Evolutionary conservation across 2,888 invertebrate genomes (phyloP).

Genomic region (Lucinisca nassula): DNA sequence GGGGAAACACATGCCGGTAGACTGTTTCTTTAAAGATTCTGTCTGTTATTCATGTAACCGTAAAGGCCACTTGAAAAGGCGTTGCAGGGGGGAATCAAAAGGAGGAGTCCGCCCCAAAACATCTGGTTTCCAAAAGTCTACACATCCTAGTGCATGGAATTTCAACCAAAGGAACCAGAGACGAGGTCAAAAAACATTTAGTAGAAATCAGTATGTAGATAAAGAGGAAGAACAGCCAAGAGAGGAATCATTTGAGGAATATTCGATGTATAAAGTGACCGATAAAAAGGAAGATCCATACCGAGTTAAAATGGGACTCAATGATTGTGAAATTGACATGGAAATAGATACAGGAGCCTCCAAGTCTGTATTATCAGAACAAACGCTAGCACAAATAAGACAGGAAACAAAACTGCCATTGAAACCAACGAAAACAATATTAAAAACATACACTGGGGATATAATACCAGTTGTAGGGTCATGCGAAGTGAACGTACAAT

Average conservation of each 20-base stretch:
- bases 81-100: too few species aligned
- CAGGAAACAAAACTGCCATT: background rate
- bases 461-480: conserved; percentile 9
- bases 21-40: background rate
- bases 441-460: conserved; percentile 25
- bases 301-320: background rate
- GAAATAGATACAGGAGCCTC: conserved; percentile 20
- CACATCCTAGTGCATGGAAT: too few species aligned
- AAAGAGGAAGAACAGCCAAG: background rate
- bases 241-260: background rate
- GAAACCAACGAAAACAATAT: background rate
- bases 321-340: background rate
- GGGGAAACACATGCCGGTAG: background rate
- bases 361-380: background rate
- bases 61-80: background rate
- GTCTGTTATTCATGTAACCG: background rate
- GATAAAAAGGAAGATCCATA: background rate
- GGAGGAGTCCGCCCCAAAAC: too few species aligned
- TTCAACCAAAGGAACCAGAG: too few species aligned
- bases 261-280: background rate
- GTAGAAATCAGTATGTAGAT: background rate
- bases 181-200: background rate
- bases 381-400: background rate
- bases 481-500: background rate
- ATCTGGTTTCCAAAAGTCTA: too few species aligned